A percentile compares a stretch with the other conserved stretches of the same genome.
Conservation (phyloP, 2,888 invertebrate species). For the Meta bourneti region DNA sequence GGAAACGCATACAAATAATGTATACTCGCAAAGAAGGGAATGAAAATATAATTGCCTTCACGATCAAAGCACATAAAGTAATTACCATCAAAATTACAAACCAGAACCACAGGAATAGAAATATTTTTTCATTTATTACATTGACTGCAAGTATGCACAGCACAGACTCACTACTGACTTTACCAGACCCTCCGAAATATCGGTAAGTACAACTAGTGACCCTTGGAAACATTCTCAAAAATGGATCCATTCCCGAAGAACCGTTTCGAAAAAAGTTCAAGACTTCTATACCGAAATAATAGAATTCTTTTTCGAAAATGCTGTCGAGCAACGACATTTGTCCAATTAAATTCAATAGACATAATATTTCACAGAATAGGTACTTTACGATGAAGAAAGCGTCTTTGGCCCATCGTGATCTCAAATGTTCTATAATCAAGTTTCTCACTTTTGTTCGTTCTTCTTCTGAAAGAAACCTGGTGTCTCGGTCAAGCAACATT, state of each 20-base stretch:
- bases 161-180: conserved; percentile 77
- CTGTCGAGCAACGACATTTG: conserved; percentile 79
- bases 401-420: conserved; percentile 90
- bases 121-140: conserved; percentile 78
- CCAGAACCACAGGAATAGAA: conserved; percentile 78
- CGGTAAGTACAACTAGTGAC: conserved; percentile 78
- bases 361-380: conserved; percentile 76
- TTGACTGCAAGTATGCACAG: conserved; percentile 78
- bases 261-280: conserved; percentile 88
- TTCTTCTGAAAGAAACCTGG: conserved; percentile 92
- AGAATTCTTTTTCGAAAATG: conserved; percentile 72
- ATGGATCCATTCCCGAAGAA: conserved; percentile 86
- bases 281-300: conserved; percentile 74
- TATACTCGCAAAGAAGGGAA: conserved; percentile 93
- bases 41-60: conserved; percentile 91
- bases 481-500: conserved; percentile 77
- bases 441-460: conserved; percentile 97
- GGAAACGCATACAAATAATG: conserved; percentile 92
- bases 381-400: conserved; percentile 54
- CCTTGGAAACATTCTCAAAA: conserved; percentile 77
- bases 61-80: conserved; percentile 85
- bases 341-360: conserved; percentile 80
- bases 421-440: conserved; percentile 93
- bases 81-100: conserved; percentile 72
- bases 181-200: conserved; percentile 77